Evolutionary conservation across 2,888 invertebrate species (phyloP), one percentile per base, ranked within the genome.

Genomic region (Dasypolia templi): DNA sequence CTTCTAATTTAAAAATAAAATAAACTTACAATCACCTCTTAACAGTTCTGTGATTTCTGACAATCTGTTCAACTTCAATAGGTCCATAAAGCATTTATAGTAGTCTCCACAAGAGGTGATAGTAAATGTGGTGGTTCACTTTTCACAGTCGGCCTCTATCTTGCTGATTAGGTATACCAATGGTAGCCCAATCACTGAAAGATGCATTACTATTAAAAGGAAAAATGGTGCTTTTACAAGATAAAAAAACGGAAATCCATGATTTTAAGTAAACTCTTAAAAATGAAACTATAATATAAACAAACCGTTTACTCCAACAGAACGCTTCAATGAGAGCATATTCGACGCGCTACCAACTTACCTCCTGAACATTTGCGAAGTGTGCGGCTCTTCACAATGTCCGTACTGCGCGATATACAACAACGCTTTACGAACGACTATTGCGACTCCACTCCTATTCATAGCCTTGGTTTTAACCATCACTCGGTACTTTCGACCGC

Each of bases 361-460:
- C 94, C 96, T 98, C 42, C 96, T 99, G 77, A 99, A 99, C 93
- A 99, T 99, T 85, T 99, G 99, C 93, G 99, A 99, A 92, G 99
- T 99, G 12, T 99, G 99, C 92, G 99, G 99, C 76, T 99, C 99
- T 69, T 99, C 99, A 61, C 99, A 99, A 92, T 99, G 99, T 92
- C 99, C 99, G 0, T 99, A 99, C 94, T 99, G 99, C 93, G 97
- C 98, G 67, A 98, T 98, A 85, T 98, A 98, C 95, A 98, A 98
- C 93, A 93, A 96, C 6, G 97, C 97, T 7, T 80, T 94, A 2
- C 89, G 93, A 2, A 42, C 86, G 89, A 55, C 91, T 83, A 83
- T 93, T 35, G 82, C 89, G 3, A 49, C 74, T 0, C 82, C 86
- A 0, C 72, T 91, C 0, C 74, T 92, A 1, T 72, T 92, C 19